Evolutionary conservation across 2,113 vertebrate genomes (phyloP).

Genomic region (Onychostruthus taczanowskii): DNA sequence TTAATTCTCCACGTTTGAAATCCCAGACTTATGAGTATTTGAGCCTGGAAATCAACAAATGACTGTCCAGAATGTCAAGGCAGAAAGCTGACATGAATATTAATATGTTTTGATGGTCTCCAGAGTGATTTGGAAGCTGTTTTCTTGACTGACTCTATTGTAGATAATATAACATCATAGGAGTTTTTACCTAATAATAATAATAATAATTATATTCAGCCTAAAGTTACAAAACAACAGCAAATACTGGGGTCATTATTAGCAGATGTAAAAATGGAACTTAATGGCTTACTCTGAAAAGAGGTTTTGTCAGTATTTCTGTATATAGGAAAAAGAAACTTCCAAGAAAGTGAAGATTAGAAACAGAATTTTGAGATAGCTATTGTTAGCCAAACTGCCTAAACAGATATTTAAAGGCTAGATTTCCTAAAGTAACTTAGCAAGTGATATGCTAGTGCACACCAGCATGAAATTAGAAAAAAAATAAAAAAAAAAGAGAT

Average conservation of each 20-base stretch:
- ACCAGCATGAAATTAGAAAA: neutral
- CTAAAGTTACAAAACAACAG: neutral
- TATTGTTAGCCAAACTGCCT: neutral
- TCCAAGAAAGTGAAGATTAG: neutral
- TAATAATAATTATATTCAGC: neutral
- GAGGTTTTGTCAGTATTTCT: neutral
- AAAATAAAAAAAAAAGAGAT: neutral
- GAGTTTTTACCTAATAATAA: fast-evolving
- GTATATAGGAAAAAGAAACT: neutral
- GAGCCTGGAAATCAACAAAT: neutral
- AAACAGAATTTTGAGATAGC: neutral
- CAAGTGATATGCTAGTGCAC: neutral
- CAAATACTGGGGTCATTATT: neutral
- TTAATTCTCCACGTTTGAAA: neutral
- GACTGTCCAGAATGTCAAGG: neutral
- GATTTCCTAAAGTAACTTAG: neutral
- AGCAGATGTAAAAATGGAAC: neutral
- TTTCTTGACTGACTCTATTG: neutral
- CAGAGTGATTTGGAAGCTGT: neutral
- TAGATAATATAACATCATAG: neutral
- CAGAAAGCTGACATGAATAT: neutral
- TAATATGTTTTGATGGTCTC: neutral
- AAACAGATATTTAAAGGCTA: neutral
- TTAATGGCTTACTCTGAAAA: neutral
- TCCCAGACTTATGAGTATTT: neutral